Evolutionary conservation across 2,888 invertebrate species (phyloP).

Genomic region (Ctena decussata): DNA sequence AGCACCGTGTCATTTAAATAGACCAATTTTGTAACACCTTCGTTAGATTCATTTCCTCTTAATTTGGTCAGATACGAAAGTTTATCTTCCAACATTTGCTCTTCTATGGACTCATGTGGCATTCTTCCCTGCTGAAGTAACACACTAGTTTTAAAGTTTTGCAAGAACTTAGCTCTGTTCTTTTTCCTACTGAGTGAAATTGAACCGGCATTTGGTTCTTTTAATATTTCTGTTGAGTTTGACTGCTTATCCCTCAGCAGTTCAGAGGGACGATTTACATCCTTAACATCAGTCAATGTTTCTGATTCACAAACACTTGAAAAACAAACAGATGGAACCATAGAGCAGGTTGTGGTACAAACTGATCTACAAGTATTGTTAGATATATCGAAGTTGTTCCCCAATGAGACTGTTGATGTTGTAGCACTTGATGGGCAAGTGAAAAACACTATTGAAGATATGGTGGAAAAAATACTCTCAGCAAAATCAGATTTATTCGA

Average conservation of each 20-base stretch:
- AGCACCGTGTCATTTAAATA: background rate
- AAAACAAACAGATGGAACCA: background rate
- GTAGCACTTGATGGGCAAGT: background rate
- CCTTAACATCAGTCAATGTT: background rate
- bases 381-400: background rate
- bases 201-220: background rate
- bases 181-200: no score
- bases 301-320: background rate
- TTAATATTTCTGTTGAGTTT: background rate
- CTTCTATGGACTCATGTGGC: background rate
- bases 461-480: background rate
- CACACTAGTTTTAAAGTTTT: no score
- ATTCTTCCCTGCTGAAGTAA: background rate
- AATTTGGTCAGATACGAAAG: background rate
- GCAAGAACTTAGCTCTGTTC: no score
- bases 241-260: background rate
- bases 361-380: background rate
- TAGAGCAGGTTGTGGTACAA: background rate
- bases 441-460: background rate
- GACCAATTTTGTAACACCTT: no score
- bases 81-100: background rate
- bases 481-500: background rate
- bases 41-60: no score
- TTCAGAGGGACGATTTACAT: background rate
- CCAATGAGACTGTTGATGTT: background rate